Percentiles rank a stretch among this genome's conserved stretches.
Evolutionary conservation across 1,140 invertebrate genomes (phyloP).

Genomic region (Meloidogyne chitwoodi): DNA sequence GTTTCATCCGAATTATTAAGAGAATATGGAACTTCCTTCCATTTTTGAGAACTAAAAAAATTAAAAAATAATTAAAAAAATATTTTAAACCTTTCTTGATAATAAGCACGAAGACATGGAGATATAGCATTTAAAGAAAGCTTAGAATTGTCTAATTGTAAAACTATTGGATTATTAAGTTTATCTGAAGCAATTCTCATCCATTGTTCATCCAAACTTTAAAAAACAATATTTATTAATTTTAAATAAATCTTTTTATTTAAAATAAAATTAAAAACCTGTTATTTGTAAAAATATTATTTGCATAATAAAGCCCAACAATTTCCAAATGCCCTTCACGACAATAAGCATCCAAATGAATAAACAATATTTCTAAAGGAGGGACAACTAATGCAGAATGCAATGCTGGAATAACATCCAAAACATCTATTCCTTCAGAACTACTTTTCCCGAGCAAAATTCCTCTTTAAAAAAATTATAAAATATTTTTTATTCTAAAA

Average conservation of each 20-base stretch:
- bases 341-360: constrained; percentile 39
- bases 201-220: constrained; percentile 33
- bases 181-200: constrained; percentile 26
- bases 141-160: constrained; percentile 37
- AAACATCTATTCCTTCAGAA: constrained; percentile 11
- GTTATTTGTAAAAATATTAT: constrained; percentile 24
- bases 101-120: constrained; percentile 30
- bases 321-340: constrained; percentile 28
- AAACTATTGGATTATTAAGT: constrained; percentile 19
- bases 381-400: constrained; percentile 26
- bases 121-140: constrained; percentile 27
- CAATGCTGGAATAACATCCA: constrained; percentile 37
- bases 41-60: constrained; percentile 3
- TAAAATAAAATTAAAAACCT: constrained; percentile 12
- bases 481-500: background rate
- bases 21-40: constrained; percentile 1
- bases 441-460: constrained; percentile 24
- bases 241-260: background rate
- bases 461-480: constrained; percentile 12
- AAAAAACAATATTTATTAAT: constrained; percentile 3
- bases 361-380: constrained; percentile 27
- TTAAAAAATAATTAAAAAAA: background rate
- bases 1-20: constrained; percentile 31
- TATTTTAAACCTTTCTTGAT: constrained; percentile 4
- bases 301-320: constrained; percentile 40